Evolutionary conservation across 2,888 invertebrate genomes (phyloP).

Genomic region (Adineta ricciae): DNA sequence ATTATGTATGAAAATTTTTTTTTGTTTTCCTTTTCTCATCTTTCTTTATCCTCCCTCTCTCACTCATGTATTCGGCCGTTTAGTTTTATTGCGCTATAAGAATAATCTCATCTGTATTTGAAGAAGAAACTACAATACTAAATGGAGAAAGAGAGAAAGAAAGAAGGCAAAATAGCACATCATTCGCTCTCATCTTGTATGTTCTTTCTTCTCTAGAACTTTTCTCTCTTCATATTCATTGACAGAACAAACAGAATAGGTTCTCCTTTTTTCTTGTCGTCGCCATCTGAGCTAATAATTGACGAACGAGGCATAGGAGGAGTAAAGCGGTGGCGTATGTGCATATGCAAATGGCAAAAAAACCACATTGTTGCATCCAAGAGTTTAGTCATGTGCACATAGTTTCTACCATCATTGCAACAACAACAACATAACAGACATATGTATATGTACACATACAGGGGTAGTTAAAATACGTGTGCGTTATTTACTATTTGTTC

Average conservation of each 20-base stretch:
- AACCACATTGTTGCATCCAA: background rate
- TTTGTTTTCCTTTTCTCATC: background rate
- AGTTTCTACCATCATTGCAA: background rate
- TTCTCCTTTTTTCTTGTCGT: background rate
- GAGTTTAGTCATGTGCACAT: background rate
- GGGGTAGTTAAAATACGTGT: background rate
- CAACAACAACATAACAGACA: background rate
- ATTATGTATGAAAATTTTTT: background rate
- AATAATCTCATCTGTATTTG: background rate
- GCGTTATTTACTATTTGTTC: background rate
- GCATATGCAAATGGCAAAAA: background rate
- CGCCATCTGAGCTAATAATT: background rate
- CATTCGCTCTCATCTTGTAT: background rate
- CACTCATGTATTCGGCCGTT: background rate
- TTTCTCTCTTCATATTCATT: background rate
- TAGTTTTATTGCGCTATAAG: background rate
- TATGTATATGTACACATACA: background rate
- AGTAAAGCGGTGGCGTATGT: background rate
- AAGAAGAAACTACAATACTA: background rate
- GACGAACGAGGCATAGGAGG: background rate
- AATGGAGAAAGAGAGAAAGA: background rate
- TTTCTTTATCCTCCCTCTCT: background rate
- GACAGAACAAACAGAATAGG: background rate
- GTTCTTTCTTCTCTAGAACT: background rate
- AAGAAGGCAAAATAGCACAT: background rate